Evolutionary conservation across 2,888 invertebrate species (phyloP), one percentile per base, ranked within the genome.

Genomic region (Sympetrum striolatum): DNA sequence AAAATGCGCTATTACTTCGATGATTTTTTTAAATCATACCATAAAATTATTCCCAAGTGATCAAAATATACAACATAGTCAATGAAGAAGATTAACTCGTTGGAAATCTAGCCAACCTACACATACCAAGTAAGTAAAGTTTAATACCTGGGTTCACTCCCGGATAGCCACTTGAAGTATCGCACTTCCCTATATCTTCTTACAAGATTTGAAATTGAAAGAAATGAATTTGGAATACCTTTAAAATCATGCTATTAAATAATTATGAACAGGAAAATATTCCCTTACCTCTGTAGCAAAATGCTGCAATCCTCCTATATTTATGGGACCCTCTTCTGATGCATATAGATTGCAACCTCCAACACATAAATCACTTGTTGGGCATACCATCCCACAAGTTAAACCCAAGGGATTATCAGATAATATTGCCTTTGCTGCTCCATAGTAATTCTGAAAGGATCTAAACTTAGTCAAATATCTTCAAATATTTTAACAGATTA

Each of bases 321-420:
- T 99, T 92, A 99, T 99, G 0, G 99, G 97, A 0, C 99, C 99
- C 93, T 99, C 99, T 93, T 99, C 99, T 15, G 97, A 96, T 0
- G 99, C 99, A 93, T 98, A 97, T 15, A 99, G 95, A 94, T 99
- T 99, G 94, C 99, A 99, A 0, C 99, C 98, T 0, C 99, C 99
- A 0, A 99, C 99, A 93, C 99, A 99, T 0, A 99, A 96, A 94
- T 99, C 99, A 93, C 98, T 99, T 0, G 99, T 99, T 2, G 99
- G 99, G 92, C 99, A 99, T 37, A 99, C 99, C 99, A 99, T 99
- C 44, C 98, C 98, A 92, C 98, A 98, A 0, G 98, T 98, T 2
- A 99, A 95, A 0, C 98, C 99, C 90, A 99, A 94, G 0, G 99
- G 99, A 94, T 99, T 99, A 93, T 99, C 99, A 0, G 99, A 99